A percentile compares a stretch with the other conserved stretches of the same genome.
Conservation (phyloP, 2,888 invertebrate species). For the Chalcosyrphus nemorum region DNA sequence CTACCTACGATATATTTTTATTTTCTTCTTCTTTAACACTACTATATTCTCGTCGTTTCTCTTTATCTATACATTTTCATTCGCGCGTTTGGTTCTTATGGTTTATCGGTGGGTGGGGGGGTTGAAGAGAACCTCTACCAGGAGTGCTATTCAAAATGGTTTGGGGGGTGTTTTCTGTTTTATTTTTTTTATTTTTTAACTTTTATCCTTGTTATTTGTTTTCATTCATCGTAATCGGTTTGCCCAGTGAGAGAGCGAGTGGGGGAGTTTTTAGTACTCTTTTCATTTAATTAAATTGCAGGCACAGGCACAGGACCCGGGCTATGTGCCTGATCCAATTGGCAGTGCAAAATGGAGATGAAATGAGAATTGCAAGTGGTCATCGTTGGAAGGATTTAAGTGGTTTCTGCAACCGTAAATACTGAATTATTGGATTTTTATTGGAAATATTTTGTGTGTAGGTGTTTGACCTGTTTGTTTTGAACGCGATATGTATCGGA, state of each 20-base stretch:
- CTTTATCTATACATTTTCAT: constrained; percentile 51
- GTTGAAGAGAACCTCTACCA: not conserved
- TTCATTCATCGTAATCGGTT: constrained; percentile 44
- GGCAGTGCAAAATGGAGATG: constrained; percentile 1
- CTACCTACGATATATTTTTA: constrained; percentile 1
- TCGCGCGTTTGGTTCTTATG: constrained; percentile 55
- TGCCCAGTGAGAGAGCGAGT: constrained; percentile 1
- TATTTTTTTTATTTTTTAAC: not conserved
- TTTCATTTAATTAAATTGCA: constrained; percentile 54
- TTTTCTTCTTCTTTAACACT: constrained; percentile 33
- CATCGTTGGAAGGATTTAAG: constrained; percentile 1
- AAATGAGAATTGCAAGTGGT: constrained; percentile 30
- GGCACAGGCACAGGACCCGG: no score
- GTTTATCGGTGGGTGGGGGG: not conserved
- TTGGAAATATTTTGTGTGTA: not conserved
- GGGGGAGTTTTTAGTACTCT: constrained; percentile 5
- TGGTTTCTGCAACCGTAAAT: not conserved
- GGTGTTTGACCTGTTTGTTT: not conserved
- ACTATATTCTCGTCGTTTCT: constrained; percentile 39
- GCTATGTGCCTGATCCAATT: constrained; percentile 29
- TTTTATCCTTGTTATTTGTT: constrained; percentile 19
- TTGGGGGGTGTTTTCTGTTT: constrained; percentile 12
- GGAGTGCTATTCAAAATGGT: constrained; percentile 20
- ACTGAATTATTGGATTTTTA: not conserved
- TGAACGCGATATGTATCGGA: not conserved